Base-by-base conservation (phyloP, 2,797 vertebrate genomes). In the Cirrhinus mrigala region DNA sequence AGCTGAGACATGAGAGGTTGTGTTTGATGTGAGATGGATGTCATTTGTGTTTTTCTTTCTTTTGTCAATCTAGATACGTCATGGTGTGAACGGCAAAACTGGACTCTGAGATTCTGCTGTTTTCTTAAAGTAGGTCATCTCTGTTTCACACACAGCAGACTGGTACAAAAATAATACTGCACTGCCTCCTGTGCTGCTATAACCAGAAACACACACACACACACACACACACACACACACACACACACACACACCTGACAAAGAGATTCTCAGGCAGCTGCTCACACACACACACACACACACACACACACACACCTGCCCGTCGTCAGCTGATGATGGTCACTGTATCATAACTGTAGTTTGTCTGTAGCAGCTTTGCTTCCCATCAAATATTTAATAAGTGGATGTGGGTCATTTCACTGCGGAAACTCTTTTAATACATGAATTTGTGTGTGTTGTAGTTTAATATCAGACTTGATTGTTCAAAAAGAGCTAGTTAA, bases 91-190 rank as follows among this genome's bases (percentile, higher is more conserved):
- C n/a, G n/a, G 52, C n/a, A n/a, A 50, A 81, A 75, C 22, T 8
- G 77, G 76, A 79, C 68, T 48, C 18, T 62, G 24, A 79, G 20
- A 69, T 58, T 60, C 48, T 70, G 44, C 14, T 37, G 54, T 66
- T 69, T 82, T 75, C 81, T 69, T 82, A 87, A 86, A 87, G 74
- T 87, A 89, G 88, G 85, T 87, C 85, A 89, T 77, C 68, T 60
- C 22, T 16, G 64, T 24, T 66, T 60, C 76, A 75, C 60, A 75
- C 66, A 80, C 66, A 82, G 52, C 46, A 83, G 50, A 64, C 54
- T 54, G 66, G 44, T 62, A 37, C 77, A 50, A 37, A 86, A 48
- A 85, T 50, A 84, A 75, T 54, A 64, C 73, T 50, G 70, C 70
- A 64, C 54, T 73, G 56, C 62, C 64, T 81, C 29, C 29, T 81